Evolutionary conservation across 2,797 vertebrate species (phyloP), one percentile per base, ranked within the genome.

Genomic region (Chaunax sp.): DNA sequence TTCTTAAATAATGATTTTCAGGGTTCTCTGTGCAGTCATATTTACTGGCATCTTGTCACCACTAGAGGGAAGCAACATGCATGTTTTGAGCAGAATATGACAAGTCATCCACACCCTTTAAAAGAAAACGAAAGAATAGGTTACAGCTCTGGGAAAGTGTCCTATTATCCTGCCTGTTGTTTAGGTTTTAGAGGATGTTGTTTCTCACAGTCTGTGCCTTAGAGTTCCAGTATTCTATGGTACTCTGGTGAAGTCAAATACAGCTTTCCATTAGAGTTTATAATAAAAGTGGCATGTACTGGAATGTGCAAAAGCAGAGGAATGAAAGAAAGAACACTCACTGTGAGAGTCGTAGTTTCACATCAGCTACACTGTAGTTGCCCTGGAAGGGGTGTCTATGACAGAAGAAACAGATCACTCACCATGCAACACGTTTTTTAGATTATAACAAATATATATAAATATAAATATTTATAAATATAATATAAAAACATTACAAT

Each of bases 311-410:
- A 0, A 33, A n/a, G 55, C 11, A n/a, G 12, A 40, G 22, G 1
- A 26, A 23, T 61, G 3, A 45, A 46, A 14, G 8, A 20, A 45
- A 8, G 0, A 8, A 38, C 80, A 98, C 98, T 98, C 92, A 99
- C 98, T 99, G 97, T 61, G 98, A 98, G 66, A 99, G 93, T 59
- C 97, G 93, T 53, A 99, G 90, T 73, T 97, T 99, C 60, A 99
- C 94, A 46, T 99, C 98, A 0, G 96, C 90, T 4, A 99, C 97
- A 0, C 96, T 97, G 90, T 99, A 99, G 79, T 99, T 96, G 35
- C 98, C 97, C 85, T 98, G 97, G 86, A 98, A 99, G 4, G 97
- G 97, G 65, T 99, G 97, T 61, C 97, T 99, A 58, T 18, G 89
- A 84, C 75, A 75, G 8, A 28, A 7, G 2, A 47, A 2, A 28